A percentile compares a stretch with the other conserved stretches of the same genome.
These are phyloP conservation scores for Dendrocincla fuliginosa DNA, from an alignment of 2,797 vertebrate species.

Conservation along the genomic window DNA sequence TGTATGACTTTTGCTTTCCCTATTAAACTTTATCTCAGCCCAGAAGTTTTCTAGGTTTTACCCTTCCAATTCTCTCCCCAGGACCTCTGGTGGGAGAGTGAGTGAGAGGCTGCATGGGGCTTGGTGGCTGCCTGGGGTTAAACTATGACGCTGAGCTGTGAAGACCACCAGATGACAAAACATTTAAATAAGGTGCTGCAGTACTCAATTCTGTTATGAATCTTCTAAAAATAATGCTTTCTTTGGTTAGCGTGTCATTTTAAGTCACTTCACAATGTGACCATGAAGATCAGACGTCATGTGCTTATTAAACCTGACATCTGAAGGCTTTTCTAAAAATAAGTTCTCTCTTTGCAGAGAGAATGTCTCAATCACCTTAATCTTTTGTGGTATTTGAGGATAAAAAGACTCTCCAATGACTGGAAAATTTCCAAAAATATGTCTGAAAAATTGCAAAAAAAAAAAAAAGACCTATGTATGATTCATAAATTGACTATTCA, in stretches of 20 bases:
- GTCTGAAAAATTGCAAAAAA: neutral
- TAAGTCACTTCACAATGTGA: neutral
- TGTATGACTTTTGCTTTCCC: neutral
- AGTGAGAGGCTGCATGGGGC: neutral
- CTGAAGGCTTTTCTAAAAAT: slow-evolving; percentile 46
- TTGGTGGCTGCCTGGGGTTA: neutral
- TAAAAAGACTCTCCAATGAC: neutral
- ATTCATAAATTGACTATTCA: neutral
- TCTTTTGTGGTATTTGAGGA: slow-evolving; percentile 28
- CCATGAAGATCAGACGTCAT: neutral
- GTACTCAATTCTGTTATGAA: neutral
- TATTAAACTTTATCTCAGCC: neutral
- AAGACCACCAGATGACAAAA: neutral
- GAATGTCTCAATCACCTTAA: slow-evolving; percentile 49
- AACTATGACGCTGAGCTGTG: fast-evolving
- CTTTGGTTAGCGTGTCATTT: neutral
- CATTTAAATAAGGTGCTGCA: neutral
- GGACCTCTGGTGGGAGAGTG: neutral
- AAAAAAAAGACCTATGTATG: neutral
- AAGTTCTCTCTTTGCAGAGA: slow-evolving; percentile 1
- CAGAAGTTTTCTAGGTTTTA: neutral
- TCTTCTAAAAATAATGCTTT: neutral
- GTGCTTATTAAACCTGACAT: slow-evolving; percentile 33
- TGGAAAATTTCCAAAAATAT: slow-evolving; percentile 38
- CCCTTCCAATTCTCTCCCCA: neutral